These are phyloP conservation scores for Sturnira hondurensis DNA, from an alignment of 2,113 vertebrate genomes.

Conservation along the genomic window DNA sequence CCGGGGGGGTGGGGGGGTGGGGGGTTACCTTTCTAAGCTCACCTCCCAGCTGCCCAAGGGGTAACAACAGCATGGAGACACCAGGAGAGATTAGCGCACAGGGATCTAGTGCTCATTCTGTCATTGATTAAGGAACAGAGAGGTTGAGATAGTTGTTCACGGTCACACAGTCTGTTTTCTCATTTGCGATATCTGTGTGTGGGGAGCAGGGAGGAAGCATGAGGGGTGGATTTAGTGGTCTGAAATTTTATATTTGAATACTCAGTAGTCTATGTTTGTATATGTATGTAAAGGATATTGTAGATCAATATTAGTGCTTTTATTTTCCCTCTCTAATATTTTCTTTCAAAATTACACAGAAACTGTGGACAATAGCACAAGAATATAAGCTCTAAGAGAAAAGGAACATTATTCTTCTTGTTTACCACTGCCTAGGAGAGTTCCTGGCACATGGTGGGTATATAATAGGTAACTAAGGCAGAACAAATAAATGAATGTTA, in stretches of 20 bases:
- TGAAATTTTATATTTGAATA: constrained; percentile 29
- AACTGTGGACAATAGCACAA: not conserved
- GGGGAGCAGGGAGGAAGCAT: no score
- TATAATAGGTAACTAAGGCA: not conserved
- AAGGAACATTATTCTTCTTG: not conserved
- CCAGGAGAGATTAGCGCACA: not conserved
- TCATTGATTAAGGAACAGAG: not conserved
- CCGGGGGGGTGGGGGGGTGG: not conserved
- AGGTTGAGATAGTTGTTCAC: not conserved
- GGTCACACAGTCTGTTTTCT: not conserved
- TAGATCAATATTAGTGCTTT: not conserved
- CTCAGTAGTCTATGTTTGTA: not conserved
- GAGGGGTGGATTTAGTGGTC: not conserved
- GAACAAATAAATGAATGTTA: not conserved
- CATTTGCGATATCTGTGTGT: not conserved
- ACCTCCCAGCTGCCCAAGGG: not conserved
- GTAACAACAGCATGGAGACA: not conserved
- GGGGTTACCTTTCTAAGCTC: not conserved
- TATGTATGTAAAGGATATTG: not conserved
- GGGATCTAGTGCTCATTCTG: not conserved
- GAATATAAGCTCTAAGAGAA: not conserved
- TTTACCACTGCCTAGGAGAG: not conserved
- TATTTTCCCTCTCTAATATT: not conserved
- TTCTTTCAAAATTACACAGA: not conserved
- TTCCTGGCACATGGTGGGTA: not conserved